phyloP scores from a whole-genome alignment of 2,113 vertebrate genomes.

The Otis tarda region DNA sequence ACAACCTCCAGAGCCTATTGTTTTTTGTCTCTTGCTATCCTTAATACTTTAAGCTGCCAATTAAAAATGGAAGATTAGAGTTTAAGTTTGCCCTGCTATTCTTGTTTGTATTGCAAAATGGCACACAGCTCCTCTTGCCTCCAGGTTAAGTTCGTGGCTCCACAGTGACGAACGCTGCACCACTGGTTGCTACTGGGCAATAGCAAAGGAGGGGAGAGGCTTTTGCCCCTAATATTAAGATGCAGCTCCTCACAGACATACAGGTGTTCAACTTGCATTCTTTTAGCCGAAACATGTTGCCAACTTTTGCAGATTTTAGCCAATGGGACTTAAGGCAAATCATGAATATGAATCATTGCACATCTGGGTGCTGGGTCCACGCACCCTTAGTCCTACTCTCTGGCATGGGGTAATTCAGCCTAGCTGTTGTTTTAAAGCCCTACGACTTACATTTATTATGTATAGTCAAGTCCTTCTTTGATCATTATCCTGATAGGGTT shows the following conservation, averaged over 20 bases:
- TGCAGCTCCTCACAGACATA: not conserved
- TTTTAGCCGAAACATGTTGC: not conserved
- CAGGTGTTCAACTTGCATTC: not conserved
- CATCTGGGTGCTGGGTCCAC: not conserved
- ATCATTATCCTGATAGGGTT: not conserved
- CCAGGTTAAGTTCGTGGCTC: not conserved
- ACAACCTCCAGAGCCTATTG: constrained; percentile 29
- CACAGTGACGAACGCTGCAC: not conserved
- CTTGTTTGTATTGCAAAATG: not conserved
- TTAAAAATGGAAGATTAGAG: constrained; percentile 36
- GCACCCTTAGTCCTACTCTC: not conserved
- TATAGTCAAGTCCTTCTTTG: not conserved
- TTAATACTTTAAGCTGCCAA: constrained; percentile 42
- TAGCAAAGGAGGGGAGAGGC: not conserved
- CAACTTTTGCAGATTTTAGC: not conserved
- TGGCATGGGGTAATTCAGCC: not conserved
- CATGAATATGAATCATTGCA: not conserved
- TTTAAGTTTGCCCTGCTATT: not conserved
- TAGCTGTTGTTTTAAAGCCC: not conserved
- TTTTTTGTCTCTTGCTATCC: constrained; percentile 31
- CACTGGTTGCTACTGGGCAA: not conserved
- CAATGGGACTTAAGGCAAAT: not conserved
- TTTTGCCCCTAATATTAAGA: rapidly evolving
- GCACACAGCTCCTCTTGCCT: not conserved
- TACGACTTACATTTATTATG: not conserved